Evolutionary conservation across 2,888 invertebrate genomes (phyloP).

Genomic region (Pachydiplax longipennis): DNA sequence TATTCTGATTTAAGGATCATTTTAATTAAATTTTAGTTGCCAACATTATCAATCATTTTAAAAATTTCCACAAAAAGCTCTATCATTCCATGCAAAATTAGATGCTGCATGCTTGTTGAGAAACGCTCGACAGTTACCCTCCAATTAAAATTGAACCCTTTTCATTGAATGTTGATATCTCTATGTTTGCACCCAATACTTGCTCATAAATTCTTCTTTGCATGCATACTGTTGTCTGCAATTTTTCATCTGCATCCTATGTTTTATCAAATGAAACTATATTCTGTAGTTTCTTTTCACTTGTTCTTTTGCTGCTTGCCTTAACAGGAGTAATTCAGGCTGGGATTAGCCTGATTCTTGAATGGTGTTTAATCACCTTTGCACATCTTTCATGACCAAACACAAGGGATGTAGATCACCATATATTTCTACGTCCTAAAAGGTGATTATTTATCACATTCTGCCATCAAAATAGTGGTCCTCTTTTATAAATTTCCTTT

Average conservation of each 20-base stretch:
- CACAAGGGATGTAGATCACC: constrained; percentile 1
- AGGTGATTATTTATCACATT: constrained; percentile 24
- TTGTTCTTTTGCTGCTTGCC: constrained; percentile 23
- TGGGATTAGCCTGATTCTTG: constrained; percentile 12
- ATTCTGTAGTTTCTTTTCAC: neutral
- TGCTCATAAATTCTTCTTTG: neutral
- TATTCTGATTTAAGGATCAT: too few species aligned
- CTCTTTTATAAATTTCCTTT: neutral
- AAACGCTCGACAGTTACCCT: neutral
- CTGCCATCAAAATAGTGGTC: neutral
- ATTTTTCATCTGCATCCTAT: constrained; percentile 10
- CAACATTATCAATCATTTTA: too few species aligned
- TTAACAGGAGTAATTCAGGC: constrained; percentile 7
- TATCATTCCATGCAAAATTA: neutral
- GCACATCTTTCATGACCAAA: constrained; percentile 32
- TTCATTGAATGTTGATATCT: neutral
- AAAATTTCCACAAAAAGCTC: too few species aligned
- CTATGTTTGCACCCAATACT: neutral
- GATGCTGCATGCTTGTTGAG: neutral
- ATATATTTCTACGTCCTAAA: constrained; percentile 16
- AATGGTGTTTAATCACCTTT: constrained; percentile 23
- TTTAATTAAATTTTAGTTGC: too few species aligned
- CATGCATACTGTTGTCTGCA: neutral
- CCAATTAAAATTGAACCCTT: neutral
- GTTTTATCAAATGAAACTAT: neutral